A percentile compares a stretch with the other conserved stretches of the same genome.
phyloP scores from a whole-genome alignment of 2,797 vertebrate species.

The Mallotus villosus region DNA sequence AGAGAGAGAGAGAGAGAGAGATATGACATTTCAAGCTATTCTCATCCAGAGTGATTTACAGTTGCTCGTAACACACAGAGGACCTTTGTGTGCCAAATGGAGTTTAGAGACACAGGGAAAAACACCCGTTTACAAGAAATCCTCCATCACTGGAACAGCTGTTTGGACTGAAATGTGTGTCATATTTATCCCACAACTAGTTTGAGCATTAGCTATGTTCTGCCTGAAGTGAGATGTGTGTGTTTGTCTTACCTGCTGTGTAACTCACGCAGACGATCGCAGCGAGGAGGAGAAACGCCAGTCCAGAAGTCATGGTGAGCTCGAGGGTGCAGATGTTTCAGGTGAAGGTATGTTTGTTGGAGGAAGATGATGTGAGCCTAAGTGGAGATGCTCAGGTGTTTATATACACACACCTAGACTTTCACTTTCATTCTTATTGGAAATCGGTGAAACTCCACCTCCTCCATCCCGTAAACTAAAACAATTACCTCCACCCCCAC shows the following conservation, averaged over 20 bases:
- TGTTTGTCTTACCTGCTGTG: conserved; percentile 7
- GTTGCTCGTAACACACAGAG: too few relatives aligned
- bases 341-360: not conserved
- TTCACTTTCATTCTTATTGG: conserved; percentile 12
- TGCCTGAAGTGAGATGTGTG: not conserved
- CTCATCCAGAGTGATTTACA: not conserved
- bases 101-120: not conserved
- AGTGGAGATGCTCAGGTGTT: not conserved
- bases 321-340: not conserved
- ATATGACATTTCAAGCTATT: not conserved
- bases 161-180: not conserved
- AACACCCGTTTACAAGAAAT: not conserved
- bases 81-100: not conserved
- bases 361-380: not conserved
- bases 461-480: not conserved
- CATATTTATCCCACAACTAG: too few relatives aligned
- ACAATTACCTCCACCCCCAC: not conserved
- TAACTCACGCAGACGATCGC: not conserved
- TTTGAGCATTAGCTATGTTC: not conserved
- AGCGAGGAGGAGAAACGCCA: not conserved
- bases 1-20: not conserved
- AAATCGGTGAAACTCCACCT: not conserved
- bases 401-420: conserved; percentile 5
- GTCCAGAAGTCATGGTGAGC: not conserved
- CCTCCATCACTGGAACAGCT: not conserved